These are phyloP conservation scores for Nomada flava DNA, from an alignment of 2,888 invertebrate species.

Conservation along the genomic window DNA sequence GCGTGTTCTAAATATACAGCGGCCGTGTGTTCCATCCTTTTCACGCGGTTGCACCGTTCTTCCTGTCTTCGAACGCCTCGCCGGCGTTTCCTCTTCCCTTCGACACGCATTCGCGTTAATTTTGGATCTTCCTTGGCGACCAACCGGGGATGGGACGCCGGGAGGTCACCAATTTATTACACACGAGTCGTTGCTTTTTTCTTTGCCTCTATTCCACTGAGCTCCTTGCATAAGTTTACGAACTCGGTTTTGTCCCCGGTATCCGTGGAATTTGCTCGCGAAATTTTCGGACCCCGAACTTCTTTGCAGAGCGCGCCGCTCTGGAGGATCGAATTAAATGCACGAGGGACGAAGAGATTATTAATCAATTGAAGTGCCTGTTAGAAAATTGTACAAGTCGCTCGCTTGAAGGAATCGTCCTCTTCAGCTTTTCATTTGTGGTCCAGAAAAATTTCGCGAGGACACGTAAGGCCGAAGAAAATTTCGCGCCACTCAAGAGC, in stretches of 20 bases:
- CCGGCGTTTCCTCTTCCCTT: conserved; percentile 34
- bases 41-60: conserved; percentile 3
- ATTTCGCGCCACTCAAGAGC: conserved; percentile 15
- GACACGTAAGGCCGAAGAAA: conserved; percentile 4
- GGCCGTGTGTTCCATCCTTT: conserved; percentile 17
- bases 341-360: not conserved
- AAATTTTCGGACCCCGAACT: not conserved
- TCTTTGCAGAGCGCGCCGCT: not conserved
- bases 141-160: not conserved
- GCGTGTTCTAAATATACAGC: conserved; percentile 59
- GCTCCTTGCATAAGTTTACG: conserved; percentile 31
- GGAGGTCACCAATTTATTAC: conserved; percentile 22
- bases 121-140: conserved; percentile 26
- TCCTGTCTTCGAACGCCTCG: conserved; percentile 17
- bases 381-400: too few species aligned
- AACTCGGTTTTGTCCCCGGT: not conserved
- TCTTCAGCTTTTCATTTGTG: too few species aligned
- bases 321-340: not conserved
- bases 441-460: conserved; percentile 7
- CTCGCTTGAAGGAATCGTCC: too few species aligned
- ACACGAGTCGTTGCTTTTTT: not conserved
- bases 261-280: conserved; percentile 28
- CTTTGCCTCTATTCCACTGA: not conserved
- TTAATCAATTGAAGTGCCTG: not conserved
- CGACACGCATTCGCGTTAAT: conserved; percentile 30